These are phyloP conservation scores for Ceyx margarethae DNA, from an alignment of 2,113 vertebrate species.

Conservation along the genomic window DNA sequence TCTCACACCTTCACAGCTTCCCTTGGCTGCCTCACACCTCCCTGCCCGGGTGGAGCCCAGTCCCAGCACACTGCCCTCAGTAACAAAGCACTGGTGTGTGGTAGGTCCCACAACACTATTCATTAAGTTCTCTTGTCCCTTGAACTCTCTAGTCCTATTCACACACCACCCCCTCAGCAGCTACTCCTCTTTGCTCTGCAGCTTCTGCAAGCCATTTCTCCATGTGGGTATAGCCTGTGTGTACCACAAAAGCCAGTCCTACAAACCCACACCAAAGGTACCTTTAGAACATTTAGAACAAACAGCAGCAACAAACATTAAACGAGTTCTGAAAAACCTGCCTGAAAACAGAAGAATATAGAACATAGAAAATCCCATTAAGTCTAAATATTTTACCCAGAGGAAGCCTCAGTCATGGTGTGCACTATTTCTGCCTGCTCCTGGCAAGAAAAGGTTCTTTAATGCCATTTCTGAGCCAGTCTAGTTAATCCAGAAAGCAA, in stretches of 20 bases:
- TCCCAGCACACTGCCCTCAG: neutral
- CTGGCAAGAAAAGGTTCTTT: neutral
- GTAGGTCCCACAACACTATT: neutral
- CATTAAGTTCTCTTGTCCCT: neutral
- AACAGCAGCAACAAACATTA: neutral
- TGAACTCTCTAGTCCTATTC: neutral
- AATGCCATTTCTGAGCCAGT: neutral
- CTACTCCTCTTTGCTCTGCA: neutral
- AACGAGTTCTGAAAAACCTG: neutral
- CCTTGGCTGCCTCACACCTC: neutral
- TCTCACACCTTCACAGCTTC: neutral
- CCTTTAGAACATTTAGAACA: neutral
- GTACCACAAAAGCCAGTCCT: neutral
- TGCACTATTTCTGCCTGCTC: neutral
- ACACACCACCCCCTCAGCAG: neutral
- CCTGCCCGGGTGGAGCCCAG: neutral
- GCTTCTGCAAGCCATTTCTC: neutral
- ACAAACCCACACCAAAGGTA: neutral
- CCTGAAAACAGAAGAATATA: neutral
- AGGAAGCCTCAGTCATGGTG: rapidly evolving
- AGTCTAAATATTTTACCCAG: neutral
- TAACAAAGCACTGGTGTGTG: rapidly evolving
- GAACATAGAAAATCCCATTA: neutral
- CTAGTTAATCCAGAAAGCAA: neutral
- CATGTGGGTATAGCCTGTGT: neutral